These are phyloP conservation scores for Plutomurus gul DNA, from an alignment of 1,140 invertebrate species.

Conservation along the genomic window DNA sequence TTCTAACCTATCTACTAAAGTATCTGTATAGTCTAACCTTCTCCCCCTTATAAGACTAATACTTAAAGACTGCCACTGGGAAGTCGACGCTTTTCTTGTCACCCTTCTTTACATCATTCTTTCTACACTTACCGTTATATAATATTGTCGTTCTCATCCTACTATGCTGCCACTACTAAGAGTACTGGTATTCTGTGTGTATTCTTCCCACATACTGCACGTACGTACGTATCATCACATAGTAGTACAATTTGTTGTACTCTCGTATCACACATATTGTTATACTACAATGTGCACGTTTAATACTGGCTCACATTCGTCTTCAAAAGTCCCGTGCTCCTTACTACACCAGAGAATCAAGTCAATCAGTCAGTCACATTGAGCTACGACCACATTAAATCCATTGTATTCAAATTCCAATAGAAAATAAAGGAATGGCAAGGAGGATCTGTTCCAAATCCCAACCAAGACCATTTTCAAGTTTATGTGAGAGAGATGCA, in stretches of 20 bases:
- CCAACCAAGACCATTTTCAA: constrained; percentile 3
- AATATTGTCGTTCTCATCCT: neutral
- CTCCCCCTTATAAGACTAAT: neutral
- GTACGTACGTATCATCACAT: neutral
- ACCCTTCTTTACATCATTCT: constrained; percentile 14
- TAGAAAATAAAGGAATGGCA: constrained; percentile 19
- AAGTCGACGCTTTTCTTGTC: constrained; percentile 1
- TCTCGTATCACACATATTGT: no score
- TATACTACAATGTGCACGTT: no score
- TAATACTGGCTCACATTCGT: neutral
- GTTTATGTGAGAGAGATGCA: neutral
- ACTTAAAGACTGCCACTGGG: neutral
- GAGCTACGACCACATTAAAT: constrained; percentile 28
- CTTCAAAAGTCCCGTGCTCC: neutral
- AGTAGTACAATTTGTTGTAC: no score
- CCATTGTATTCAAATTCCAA: constrained; percentile 13
- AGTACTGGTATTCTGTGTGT: neutral
- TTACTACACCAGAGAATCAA: constrained; percentile 4
- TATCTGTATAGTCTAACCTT: neutral
- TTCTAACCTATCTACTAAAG: no score
- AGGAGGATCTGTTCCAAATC: neutral
- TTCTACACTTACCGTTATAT: neutral
- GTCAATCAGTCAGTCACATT: constrained; percentile 23
- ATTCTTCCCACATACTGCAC: neutral
- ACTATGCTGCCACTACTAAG: neutral